These are phyloP conservation scores for Oncorhynchus gorbuscha DNA, from an alignment of 2,113 vertebrate genomes.

Conservation along the genomic window DNA sequence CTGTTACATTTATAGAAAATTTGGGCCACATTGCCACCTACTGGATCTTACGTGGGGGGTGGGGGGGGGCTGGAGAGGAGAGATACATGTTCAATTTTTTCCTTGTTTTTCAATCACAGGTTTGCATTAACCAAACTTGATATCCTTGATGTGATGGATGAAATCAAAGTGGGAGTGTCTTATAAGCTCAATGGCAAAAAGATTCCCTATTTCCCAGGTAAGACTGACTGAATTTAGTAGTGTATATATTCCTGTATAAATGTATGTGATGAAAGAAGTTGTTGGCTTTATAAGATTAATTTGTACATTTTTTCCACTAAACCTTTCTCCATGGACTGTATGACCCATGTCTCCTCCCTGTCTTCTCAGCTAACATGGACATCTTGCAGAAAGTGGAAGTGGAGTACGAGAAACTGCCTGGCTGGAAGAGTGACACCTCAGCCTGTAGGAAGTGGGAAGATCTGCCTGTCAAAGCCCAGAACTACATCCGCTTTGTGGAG, in stretches of 20 bases:
- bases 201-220: conserved; percentile 80
- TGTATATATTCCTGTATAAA: too few species aligned
- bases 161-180: conserved; percentile 78
- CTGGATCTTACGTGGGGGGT: background rate
- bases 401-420: conserved; percentile 84
- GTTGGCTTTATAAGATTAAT: too few species aligned
- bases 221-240: background rate
- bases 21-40: background rate
- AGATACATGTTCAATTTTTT: background rate
- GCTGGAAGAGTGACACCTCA: conserved; percentile 84
- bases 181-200: conserved; percentile 70
- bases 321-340: background rate
- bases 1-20: too few species aligned
- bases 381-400: conserved; percentile 86
- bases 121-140: conserved; percentile 80
- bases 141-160: conserved; percentile 75
- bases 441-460: conserved; percentile 84
- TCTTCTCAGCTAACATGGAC: conserved; percentile 81
- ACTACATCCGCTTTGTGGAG: conserved; percentile 84
- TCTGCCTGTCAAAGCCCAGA: conserved; percentile 85
- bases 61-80: background rate
- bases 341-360: background rate
- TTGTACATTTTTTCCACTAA: background rate
- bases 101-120: conserved; percentile 42
- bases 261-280: too few species aligned